Base-by-base conservation (phyloP, 2,797 vertebrate genomes). In the Acipenser oxyrinchus region DNA sequence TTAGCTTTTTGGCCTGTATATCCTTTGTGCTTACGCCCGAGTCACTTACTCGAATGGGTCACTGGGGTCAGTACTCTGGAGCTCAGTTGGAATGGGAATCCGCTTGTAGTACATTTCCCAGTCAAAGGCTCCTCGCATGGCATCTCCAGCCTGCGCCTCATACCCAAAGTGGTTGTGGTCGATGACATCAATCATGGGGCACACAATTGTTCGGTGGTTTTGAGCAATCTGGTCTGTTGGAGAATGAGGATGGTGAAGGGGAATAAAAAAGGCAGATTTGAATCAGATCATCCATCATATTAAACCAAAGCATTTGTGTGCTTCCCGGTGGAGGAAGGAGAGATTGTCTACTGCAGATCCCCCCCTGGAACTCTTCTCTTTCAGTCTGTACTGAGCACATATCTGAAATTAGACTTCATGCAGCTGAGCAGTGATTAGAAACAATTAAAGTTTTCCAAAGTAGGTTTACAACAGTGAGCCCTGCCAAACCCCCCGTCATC, bases 21-120 rank as follows among this genome's bases (percentile, higher is more conserved):
- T 18, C 15, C 15, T 18, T 18, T 18, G 8, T 48, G 10, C 12
- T 23, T 49, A 9, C 4, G 12, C 13, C 50, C 8, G 37, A 37
- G 12, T 7, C 57, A 93, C 92, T 92, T 83, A 94, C 93, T 93
- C 90, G 74, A 93, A 94, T 69, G 92, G 93, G 72, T 94, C 88
- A 71, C 93, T 94, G 83, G 89, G 89, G 76, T 94, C 92, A 12
- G 84, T 74, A 61, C 88, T 84, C 79, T 93, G 92, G 69, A 94
- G 88, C 77, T 94, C 91, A 48, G 88, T 79, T 68, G 93, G 93
- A 76, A 94, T 93, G 62, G 93, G 93, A 49, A 94, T 94, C 75
- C 92, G 84, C 80, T 94, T 94, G 88, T 94, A 94, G 86, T 94
- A 94, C 93, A 94, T 93, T 82, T 94, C 93, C 93, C 93, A 94